phyloP scores from a whole-genome alignment of 92 coral and sea anemone species.

The Zoanthus sansibaricus region DNA sequence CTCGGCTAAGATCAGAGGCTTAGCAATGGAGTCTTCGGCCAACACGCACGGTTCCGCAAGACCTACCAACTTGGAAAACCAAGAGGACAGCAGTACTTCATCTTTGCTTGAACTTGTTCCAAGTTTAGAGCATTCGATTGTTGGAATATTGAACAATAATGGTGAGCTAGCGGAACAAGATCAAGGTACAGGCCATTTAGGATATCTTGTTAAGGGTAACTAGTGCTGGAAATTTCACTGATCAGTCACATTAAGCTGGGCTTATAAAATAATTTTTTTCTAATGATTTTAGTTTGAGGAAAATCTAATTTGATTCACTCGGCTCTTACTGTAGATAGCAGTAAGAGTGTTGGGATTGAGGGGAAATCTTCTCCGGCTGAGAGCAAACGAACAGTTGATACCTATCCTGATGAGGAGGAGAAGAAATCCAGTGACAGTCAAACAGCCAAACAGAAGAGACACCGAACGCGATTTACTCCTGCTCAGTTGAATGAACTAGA shows the following conservation, averaged over 20 bases:
- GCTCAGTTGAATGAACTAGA: constrained; percentile 98
- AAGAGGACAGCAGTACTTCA: constrained; percentile 78
- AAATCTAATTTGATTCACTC: constrained; percentile 93
- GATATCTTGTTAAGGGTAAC: constrained; percentile 92
- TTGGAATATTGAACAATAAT: constrained; percentile 89
- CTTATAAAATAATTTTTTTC: constrained; percentile 91
- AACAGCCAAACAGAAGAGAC: constrained; percentile 96
- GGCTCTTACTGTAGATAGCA: constrained; percentile 86
- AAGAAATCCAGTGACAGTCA: constrained; percentile 85
- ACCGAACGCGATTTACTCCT: constrained; percentile 98
- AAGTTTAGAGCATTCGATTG: constrained; percentile 95
- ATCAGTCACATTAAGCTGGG: constrained; percentile 97
- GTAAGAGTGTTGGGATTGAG: constrained; percentile 83
- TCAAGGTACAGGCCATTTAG: constrained; percentile 67
- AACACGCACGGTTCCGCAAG: constrained; percentile 90
- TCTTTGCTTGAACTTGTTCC: constrained; percentile 96
- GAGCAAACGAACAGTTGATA: constrained; percentile 89
- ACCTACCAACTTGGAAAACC: constrained; percentile 74
- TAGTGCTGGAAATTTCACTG: constrained; percentile 91
- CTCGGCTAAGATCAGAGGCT: constrained; percentile 97
- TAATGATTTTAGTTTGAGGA: constrained; percentile 94
- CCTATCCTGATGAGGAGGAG: constrained; percentile 91
- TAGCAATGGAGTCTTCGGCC: constrained; percentile 97
- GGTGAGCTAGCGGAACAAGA: constrained; percentile 89
- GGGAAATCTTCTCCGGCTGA: constrained; percentile 91